Percentiles rank a stretch among this genome's conserved stretches.
phyloP scores from a whole-genome alignment of 2,888 invertebrate species.

The Dicranocentrus wangi region DNA sequence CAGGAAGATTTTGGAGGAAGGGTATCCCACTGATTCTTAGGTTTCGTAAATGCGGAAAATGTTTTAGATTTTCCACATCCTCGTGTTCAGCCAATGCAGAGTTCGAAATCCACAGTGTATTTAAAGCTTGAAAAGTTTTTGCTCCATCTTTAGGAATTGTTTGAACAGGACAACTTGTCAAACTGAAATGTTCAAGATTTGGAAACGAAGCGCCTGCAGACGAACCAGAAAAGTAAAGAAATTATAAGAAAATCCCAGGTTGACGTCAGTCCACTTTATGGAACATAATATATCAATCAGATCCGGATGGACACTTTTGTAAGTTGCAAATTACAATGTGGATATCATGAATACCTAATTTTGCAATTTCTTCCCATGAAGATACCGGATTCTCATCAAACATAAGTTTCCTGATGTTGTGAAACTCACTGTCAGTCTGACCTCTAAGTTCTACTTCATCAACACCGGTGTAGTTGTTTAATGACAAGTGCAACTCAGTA shows the following conservation, averaged over 20 bases:
- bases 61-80: conserved; percentile 37
- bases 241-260: too few relatives aligned
- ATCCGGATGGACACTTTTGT: not conserved
- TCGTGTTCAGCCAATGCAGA: conserved; percentile 17
- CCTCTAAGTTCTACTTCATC: not conserved
- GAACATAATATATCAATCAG: not conserved
- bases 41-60: conserved; percentile 42
- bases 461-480: conserved; percentile 81
- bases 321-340: not conserved
- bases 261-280: too few relatives aligned
- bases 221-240: too few relatives aligned
- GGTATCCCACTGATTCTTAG: conserved; percentile 50
- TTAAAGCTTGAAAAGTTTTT: conserved; percentile 19
- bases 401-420: conserved; percentile 19
- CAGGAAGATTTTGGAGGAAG: conserved; percentile 24
- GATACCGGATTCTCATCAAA: conserved; percentile 55
- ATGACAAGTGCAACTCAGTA: conserved; percentile 92
- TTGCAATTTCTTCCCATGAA: conserved; percentile 52
- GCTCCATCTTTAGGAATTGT: conserved; percentile 11
- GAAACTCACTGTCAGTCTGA: not conserved
- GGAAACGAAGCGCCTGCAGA: conserved; percentile 45
- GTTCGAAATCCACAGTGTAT: conserved; percentile 44
- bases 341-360: conserved; percentile 36
- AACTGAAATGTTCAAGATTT: conserved; percentile 41
- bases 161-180: conserved; percentile 20